A percentile compares a stretch with the other conserved stretches of the same genome.
Conservation (phyloP, 2,888 invertebrate genomes). For the Neoitamus cyanurus region DNA sequence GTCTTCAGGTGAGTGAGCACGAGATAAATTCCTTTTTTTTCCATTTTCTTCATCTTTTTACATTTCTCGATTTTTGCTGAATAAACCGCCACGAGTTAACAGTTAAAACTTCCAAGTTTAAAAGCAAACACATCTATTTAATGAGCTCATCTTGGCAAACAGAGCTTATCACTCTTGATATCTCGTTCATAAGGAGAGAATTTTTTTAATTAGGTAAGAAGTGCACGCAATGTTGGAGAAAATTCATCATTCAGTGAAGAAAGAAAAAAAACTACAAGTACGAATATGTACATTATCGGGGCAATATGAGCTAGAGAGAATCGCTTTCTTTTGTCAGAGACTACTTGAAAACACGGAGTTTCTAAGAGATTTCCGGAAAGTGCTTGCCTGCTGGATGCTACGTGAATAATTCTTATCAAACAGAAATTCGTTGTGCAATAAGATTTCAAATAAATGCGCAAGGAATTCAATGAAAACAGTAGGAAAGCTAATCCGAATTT, state of each 20-base stretch:
- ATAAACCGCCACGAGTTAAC: background rate
- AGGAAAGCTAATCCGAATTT: background rate
- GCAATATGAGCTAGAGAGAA: background rate
- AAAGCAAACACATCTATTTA: slow-evolving; percentile 2
- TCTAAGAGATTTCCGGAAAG: background rate
- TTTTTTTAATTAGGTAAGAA: background rate
- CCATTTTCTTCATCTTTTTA: background rate
- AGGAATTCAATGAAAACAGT: background rate
- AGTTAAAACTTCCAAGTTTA: slow-evolving; percentile 15
- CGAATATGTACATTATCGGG: background rate
- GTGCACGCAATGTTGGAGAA: slow-evolving; percentile 18
- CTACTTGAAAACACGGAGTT: background rate
- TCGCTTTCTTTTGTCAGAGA: background rate
- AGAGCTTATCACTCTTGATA: slow-evolving; percentile 38
- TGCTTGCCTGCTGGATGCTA: background rate
- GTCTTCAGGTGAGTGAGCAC: background rate
- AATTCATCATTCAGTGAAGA: background rate
- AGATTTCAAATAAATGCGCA: background rate
- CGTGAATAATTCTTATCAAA: background rate
- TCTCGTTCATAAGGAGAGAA: slow-evolving; percentile 12
- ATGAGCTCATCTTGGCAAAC: slow-evolving; percentile 33
- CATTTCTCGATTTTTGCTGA: background rate
- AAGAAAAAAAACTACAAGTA: background rate
- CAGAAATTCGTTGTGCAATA: background rate
- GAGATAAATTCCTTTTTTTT: background rate